Base-by-base conservation (phyloP, 2,113 vertebrate species). In the Ameiurus melas region DNA sequence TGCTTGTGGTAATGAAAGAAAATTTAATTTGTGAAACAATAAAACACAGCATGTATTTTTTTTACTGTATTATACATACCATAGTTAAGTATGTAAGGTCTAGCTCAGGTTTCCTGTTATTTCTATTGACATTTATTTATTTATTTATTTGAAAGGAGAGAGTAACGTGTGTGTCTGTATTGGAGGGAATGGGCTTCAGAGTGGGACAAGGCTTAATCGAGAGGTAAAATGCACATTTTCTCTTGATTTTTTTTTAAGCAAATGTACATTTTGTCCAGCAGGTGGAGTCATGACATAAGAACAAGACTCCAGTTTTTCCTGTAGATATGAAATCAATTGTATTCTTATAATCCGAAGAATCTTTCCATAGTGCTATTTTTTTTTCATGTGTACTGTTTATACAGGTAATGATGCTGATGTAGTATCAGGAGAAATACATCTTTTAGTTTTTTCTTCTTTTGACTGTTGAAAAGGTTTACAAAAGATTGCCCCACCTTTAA, bases 121-220 rank as follows among this genome's bases (percentile, higher is more conserved):
- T 77, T 47, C 39, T 75, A 51, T 70, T 64, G 53, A 53, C 16
- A 43, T 43, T 43, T 4, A 8, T 86, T 73, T 62, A 43, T 36
- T 66, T 58, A 19, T 73, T 47, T 13, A 84, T 73, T 82, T 64
- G 77, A 79, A 85, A 96, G 97, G 97, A 96, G 85, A 93, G 94
- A 91, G 95, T 94, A 68, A 94, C 70, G 0, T 94, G 94, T 89
- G 92, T 96, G 60, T 95, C 94, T 5, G 92, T 95, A 36, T 94
- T 97, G 39, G 97, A 97, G 90, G 85, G 92, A n/a, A 94, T 97
- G 95, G 97, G 97, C 55, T 98, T 97, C 94, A 94, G 96, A 14
- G 96, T 97, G 88, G 97, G 96, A 92, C 97, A 97, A 91, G 96
- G 96, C 71, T 92, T 97, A 82, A 96, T 96, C 1, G 96, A 97